A percentile compares a stretch with the other conserved stretches of the same genome.
phyloP scores from a whole-genome alignment of 2,113 vertebrate species.

The Coracopsis vasa region DNA sequence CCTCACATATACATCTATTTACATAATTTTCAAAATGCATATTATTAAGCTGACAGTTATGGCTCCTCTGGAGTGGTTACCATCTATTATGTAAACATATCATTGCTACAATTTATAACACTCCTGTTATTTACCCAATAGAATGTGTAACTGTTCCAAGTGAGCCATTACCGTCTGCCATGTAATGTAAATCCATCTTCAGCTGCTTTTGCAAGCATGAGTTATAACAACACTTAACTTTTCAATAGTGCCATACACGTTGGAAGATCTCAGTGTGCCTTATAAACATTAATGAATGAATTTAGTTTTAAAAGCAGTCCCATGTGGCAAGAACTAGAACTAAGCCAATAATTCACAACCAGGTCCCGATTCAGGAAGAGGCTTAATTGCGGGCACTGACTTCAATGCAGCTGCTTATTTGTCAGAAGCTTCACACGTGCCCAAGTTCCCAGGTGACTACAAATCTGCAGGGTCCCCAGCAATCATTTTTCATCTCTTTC shows the following conservation, averaged over 20 bases:
- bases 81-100: conserved; percentile 64
- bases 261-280: not conserved
- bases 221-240: not conserved
- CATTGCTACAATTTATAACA: conserved; percentile 57
- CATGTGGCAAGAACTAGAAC: not conserved
- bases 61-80: conserved; percentile 38
- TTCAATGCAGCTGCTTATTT: not conserved
- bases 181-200: conserved; percentile 57
- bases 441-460: not conserved
- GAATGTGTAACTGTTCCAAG: conserved; percentile 60
- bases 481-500: not conserved
- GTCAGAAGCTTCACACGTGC: not conserved
- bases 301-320: not conserved
- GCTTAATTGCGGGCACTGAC: rapidly evolving
- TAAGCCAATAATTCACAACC: not conserved
- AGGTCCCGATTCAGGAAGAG: not conserved
- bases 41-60: conserved; percentile 35
- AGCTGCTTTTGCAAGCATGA: conserved; percentile 57
- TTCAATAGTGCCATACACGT: not conserved
- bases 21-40: conserved; percentile 38
- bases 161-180: conserved; percentile 42
- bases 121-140: conserved; percentile 67
- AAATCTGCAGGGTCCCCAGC: not conserved
- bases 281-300: conserved; percentile 12
- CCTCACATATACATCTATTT: conserved; percentile 38